Base-by-base conservation (phyloP, 1,140 invertebrate genomes). In the Listronotus oregonensis region DNA sequence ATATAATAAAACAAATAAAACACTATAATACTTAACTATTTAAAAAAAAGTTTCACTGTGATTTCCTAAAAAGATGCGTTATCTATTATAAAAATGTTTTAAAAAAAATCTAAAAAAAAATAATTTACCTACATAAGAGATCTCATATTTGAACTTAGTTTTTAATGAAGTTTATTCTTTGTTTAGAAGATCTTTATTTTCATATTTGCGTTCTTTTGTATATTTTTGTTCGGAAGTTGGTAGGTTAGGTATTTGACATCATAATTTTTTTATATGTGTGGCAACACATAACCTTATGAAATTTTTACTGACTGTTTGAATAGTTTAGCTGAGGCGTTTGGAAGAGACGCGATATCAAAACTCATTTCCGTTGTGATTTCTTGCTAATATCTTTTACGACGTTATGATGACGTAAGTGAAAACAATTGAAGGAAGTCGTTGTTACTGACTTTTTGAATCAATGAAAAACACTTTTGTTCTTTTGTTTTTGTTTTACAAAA, bases 31-130 rank as follows among this genome's bases (percentile, higher is more conserved):
- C 64, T 66, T 66, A 66, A 66, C 56, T 66, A 66, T 66, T 66
- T 31, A 66, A 75, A 75, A n/a, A n/a, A 75, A 77, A 75, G 72
- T 77, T 79, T 79, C 77, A 78, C 77, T 79, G 77, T 79, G 77
- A 79, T 79, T 79, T 77, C 75, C 74, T 37, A 37, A 37, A 75
- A 75, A 70, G 75, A 77, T 77, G 76, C 70, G 75, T 77, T 76
- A 76, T 77, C 71, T 78, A 77, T 75, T 77, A 78, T 73, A 71
- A 76, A 75, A 73, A 75, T 72, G 52, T 73, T 64, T 71, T 68
- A 74, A 74, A 70, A 68, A 64, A 63, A 69, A 61, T 60, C 72
- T 75, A 74, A 72, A 71, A 73, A 66, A 71, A 75, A 73, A 71
- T 72, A 75, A 78, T 72, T 76, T 75, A 77, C 76, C 76, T 78